A percentile compares a stretch with the other conserved stretches of the same genome.
These are phyloP conservation scores for Hyperoplus lanceolatus DNA, from an alignment of 2,797 vertebrate species.

Conservation along the genomic window DNA sequence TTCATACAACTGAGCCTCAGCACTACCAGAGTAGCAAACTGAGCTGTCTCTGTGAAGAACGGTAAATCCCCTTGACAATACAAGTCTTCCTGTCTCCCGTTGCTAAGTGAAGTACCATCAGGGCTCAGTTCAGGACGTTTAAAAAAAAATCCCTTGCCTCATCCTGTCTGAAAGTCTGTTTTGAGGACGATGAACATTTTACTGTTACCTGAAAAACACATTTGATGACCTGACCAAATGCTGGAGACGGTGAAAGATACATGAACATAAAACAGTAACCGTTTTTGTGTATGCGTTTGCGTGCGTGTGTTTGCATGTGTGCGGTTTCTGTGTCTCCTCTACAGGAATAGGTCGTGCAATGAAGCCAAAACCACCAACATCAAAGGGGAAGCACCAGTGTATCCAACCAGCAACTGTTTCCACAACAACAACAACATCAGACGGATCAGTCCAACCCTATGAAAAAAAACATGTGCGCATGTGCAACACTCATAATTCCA, in stretches of 20 bases:
- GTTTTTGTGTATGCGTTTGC: not conserved
- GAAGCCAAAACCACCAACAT: conserved; percentile 39
- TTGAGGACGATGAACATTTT: not conserved
- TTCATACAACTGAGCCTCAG: conserved; percentile 13
- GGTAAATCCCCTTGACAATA: conserved; percentile 37
- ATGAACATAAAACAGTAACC: conserved; percentile 9
- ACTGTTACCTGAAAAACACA: not conserved
- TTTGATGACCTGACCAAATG: conserved; percentile 4
- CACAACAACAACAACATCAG: conserved; percentile 29
- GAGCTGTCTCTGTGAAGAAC: conserved; percentile 44
- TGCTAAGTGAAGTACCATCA: conserved; percentile 64
- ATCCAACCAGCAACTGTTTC: conserved; percentile 48
- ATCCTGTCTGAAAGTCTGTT: conserved; percentile 7
- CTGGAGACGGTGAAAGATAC: not conserved
- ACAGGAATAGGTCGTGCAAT: not conserved
- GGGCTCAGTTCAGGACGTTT: conserved; percentile 52
- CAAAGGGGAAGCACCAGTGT: conserved; percentile 47
- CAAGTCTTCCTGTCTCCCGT: conserved; percentile 62
- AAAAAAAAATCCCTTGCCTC: conserved; percentile 24
- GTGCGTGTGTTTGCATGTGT: too few relatives aligned
- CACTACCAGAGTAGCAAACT: conserved; percentile 19
- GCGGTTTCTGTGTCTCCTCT: conserved; percentile 31
- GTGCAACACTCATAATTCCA: not conserved
- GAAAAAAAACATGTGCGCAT: too few relatives aligned
- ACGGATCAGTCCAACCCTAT: conserved; percentile 58